phyloP scores from a whole-genome alignment of 2,113 vertebrate genomes.

The Pteronura brasiliensis region DNA sequence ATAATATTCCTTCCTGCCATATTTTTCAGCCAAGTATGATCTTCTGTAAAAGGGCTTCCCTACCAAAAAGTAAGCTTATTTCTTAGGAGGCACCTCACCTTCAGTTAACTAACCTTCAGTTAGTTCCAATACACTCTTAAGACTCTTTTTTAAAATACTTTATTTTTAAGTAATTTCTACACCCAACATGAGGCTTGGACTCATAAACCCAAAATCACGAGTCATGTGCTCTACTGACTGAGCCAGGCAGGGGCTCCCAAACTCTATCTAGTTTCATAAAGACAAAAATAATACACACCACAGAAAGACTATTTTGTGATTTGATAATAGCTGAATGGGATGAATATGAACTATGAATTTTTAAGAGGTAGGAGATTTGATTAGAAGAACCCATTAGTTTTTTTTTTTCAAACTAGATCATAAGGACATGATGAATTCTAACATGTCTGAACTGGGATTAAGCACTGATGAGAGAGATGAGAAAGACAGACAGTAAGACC shows the following conservation, averaged over 20 bases:
- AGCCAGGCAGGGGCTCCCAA: background rate
- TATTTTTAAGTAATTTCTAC: background rate
- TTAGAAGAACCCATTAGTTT: constrained; percentile 34
- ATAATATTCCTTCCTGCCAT: background rate
- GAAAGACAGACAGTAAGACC: background rate
- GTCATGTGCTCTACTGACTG: background rate
- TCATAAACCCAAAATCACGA: background rate
- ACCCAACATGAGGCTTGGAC: background rate
- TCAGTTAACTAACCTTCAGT: background rate
- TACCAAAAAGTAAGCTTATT: background rate
- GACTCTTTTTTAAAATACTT: background rate
- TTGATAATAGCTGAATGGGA: background rate
- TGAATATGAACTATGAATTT: background rate
- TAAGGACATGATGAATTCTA: background rate
- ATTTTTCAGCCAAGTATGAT: background rate
- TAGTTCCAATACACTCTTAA: background rate
- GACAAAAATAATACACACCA: constrained; percentile 13
- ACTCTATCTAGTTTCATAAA: background rate
- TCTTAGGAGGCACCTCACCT: background rate
- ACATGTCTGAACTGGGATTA: background rate
- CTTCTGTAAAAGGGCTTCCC: background rate
- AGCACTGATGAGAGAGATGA: background rate
- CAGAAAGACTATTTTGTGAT: background rate
- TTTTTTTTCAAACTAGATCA: background rate
- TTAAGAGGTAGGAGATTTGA: constrained; percentile 27